Evolutionary conservation across 2,888 invertebrate genomes (phyloP).

Genomic region (Lasius platythorax): DNA sequence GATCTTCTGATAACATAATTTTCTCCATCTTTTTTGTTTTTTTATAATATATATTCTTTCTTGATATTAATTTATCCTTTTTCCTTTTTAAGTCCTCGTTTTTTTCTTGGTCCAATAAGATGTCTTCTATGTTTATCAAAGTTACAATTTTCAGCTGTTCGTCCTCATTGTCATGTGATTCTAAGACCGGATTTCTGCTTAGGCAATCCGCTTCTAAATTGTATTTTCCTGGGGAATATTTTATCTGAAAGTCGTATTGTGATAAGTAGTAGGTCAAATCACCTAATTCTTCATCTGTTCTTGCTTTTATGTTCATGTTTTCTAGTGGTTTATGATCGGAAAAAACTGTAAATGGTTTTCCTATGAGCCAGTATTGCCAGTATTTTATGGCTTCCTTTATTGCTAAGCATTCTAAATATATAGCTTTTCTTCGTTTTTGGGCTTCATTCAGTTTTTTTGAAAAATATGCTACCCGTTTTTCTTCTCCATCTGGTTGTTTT

Average conservation of each 20-base stretch:
- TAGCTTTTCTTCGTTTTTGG: no score
- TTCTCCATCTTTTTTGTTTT: slow-evolving; percentile 1
- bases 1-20: no score
- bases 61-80: neutral
- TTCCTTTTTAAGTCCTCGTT: neutral
- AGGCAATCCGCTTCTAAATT: slow-evolving; percentile 64
- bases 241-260: slow-evolving; percentile 33
- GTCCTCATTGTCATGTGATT: slow-evolving; percentile 7
- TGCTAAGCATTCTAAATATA: slow-evolving; percentile 19
- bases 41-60: neutral
- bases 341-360: slow-evolving; percentile 9
- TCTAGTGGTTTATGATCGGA: slow-evolving; percentile 46
- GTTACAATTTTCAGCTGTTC: slow-evolving; percentile 19
- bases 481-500: neutral
- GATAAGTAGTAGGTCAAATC: slow-evolving; percentile 42
- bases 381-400: slow-evolving; percentile 68
- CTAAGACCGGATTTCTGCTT: slow-evolving; percentile 53
- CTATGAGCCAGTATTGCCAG: slow-evolving; percentile 68
- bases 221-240: slow-evolving; percentile 51
- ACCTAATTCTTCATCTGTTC: neutral
- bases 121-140: slow-evolving; percentile 30
- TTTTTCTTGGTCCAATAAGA: slow-evolving; percentile 29
- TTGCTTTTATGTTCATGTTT: slow-evolving; percentile 40
- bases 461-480: neutral
- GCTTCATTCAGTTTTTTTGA: no score